These are phyloP conservation scores for Unio pictorum DNA, from an alignment of 2,888 invertebrate genomes.

Conservation along the genomic window DNA sequence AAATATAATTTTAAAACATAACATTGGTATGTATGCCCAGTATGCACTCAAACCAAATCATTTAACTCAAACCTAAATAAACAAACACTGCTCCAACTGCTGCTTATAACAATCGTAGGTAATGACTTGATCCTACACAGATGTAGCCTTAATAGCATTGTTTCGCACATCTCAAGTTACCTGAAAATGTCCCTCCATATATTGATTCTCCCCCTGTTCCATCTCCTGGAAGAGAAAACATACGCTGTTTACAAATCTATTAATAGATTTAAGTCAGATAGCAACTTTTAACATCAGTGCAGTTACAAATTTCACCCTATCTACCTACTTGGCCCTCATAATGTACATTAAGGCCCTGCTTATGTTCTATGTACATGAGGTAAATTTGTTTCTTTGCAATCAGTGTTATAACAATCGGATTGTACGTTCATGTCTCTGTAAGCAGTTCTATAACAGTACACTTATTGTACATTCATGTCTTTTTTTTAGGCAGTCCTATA, in stretches of 20 bases:
- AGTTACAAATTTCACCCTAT: background rate
- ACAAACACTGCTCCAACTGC: too few relatives aligned
- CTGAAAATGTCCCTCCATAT: slow-evolving; percentile 96
- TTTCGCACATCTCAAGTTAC: slow-evolving; percentile 73
- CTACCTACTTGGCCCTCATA: background rate
- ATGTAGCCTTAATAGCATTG: background rate
- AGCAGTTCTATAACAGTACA: too few relatives aligned
- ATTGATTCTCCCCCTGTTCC: slow-evolving; percentile 99
- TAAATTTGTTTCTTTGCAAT: too few relatives aligned
- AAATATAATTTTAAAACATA: too few relatives aligned
- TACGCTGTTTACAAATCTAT: background rate
- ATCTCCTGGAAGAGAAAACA: slow-evolving; percentile 81
- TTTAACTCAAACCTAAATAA: too few relatives aligned
- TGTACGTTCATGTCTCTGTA: background rate
- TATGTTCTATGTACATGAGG: background rate
- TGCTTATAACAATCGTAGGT: too few relatives aligned
- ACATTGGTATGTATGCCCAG: too few relatives aligned
- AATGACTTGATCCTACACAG: too few relatives aligned
- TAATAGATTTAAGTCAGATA: background rate
- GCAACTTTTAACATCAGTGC: background rate
- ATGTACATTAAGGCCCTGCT: background rate
- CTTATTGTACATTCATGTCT: too few relatives aligned
- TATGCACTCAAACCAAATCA: too few relatives aligned
- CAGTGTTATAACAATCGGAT: too few relatives aligned
- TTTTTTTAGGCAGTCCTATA: too few relatives aligned